Evolutionary conservation across 1,140 invertebrate genomes (phyloP), one percentile per base, ranked within the genome.

Genomic region (Sinonovacula constricta): DNA sequence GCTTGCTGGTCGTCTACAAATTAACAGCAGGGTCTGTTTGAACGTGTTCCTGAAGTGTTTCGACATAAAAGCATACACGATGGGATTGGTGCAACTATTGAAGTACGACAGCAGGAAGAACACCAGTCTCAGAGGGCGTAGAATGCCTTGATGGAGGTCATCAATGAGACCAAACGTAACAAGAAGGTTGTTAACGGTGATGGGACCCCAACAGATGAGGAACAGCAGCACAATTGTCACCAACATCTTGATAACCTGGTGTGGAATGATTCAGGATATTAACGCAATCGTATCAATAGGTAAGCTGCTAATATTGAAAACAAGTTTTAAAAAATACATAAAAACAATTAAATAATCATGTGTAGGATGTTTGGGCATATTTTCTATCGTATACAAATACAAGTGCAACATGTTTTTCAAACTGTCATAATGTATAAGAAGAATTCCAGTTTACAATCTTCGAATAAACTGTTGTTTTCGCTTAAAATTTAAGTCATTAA

Each of bases 51-150:
- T 90, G 90, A 96, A 96, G 89, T 94, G 95, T 83, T 94, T 94
- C 2, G 95, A 95, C 94, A 96, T 95, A 88, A 95, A 95, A 30
- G 94, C 95, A 86, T 96, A 96, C 12, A 95, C 92, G 57, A 95
- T 93, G 12, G 95, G 95, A 90, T 96, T 95, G 74, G 95, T 93
- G 85, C 95, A 95, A 87, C 94, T 93, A 92, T 90, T 91, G 49
- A 86, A 75, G 81, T 91, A 90, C 3, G 88, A 86, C 72, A 91
- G 95, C 70, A 94, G 93, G 80, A 93, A 93, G 82, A 95, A 94
- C 15, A 92, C 88, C 1, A 93, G 94, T 15, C 93, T 91, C 83
- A 95, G 90, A 70, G 94, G 93, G 81, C 95, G 95, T 18, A 93
- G 88, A 24, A 88, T 83, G 1, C 92, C 93, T 22, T 86, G 86